Conservation (phyloP, 1,140 invertebrate genomes). For the Caerostris darwini region DNA sequence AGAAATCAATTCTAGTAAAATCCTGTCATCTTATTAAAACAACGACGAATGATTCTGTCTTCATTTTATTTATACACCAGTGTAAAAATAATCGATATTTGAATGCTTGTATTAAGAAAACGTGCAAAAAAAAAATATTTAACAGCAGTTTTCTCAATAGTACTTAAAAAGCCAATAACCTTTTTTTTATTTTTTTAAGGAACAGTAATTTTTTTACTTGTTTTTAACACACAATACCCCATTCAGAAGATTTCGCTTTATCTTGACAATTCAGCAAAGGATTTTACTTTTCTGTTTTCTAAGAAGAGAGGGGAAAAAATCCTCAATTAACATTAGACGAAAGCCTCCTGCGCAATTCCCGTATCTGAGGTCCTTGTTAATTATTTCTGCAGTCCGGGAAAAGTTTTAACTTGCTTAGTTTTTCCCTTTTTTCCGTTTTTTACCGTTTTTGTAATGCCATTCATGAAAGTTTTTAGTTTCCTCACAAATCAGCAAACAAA, state of each 20-base stretch:
- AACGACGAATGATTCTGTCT: background rate
- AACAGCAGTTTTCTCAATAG: background rate
- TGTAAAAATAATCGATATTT: background rate
- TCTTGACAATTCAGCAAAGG: slow-evolving; percentile 20
- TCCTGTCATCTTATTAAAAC: background rate
- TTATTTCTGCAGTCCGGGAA: slow-evolving; percentile 9
- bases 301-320: background rate
- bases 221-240: background rate
- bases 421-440: background rate
- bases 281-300: background rate
- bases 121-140: background rate
- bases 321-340: slow-evolving; percentile 8
- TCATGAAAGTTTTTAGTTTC: slow-evolving; percentile 26
- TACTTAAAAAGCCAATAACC: slow-evolving; percentile 4
- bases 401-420: slow-evolving; percentile 15
- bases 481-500: slow-evolving; percentile 20
- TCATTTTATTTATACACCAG: background rate
- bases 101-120: background rate
- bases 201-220: background rate
- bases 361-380: slow-evolving; percentile 14
- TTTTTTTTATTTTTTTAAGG: background rate
- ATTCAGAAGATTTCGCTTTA: background rate
- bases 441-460: slow-evolving; percentile 14
- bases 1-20: background rate
- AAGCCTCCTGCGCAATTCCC: background rate